Conservation (phyloP, 2,888 invertebrate genomes). For the Aleiodes leptofemur region DNA sequence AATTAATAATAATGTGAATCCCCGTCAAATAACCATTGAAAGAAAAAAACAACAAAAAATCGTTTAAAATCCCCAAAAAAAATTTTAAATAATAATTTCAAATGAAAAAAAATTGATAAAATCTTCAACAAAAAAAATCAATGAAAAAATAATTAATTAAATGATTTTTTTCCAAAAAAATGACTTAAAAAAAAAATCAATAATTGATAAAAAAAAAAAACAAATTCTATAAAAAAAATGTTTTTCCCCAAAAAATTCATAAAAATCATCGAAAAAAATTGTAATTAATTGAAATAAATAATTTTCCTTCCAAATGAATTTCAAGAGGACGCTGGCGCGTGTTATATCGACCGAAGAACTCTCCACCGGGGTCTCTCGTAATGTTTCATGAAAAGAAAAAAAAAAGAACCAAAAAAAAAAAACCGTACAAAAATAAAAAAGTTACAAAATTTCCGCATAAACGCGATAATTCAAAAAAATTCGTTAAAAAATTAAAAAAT, state of each 20-base stretch:
- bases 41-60: not conserved
- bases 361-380: constrained; percentile 4
- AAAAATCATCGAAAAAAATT: not conserved
- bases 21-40: not conserved
- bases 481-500: constrained; percentile 30
- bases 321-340: constrained; percentile 25
- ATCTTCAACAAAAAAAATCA: too few species aligned
- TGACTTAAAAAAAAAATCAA: too few species aligned
- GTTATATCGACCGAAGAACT: constrained; percentile 35
- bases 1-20: constrained; percentile 9
- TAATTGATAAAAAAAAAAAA: too few species aligned
- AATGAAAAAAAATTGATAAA: too few species aligned
- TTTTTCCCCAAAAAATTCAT: too few species aligned
- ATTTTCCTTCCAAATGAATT: not conserved
- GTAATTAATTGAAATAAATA: not conserved
- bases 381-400: not conserved
- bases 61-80: not conserved
- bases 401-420: constrained; percentile 2
- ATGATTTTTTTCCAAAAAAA: too few species aligned
- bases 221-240: too few species aligned
- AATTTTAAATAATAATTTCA: too few species aligned
- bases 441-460: not conserved
- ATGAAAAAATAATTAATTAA: too few species aligned
- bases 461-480: not conserved
- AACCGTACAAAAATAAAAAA: not conserved